Percentiles rank a stretch among this genome's conserved stretches.
Conservation (phyloP, 2,797 vertebrate species). For the Botia almorhae region DNA sequence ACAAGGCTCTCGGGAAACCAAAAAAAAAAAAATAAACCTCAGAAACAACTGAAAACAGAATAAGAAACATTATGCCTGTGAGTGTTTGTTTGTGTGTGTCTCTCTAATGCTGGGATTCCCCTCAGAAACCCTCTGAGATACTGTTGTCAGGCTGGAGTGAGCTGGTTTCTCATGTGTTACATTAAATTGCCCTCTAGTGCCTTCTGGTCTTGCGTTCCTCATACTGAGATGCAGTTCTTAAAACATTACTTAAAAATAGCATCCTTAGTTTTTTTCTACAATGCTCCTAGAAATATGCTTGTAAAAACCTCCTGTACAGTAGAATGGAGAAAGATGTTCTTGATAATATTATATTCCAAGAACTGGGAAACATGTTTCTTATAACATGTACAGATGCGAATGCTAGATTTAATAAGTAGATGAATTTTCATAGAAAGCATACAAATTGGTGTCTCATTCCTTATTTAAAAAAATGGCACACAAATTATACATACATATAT, state of each 20-base stretch:
- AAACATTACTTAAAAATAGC: not conserved
- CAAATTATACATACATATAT: too few relatives aligned
- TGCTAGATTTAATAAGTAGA: not conserved
- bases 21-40: not conserved
- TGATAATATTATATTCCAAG: not conserved
- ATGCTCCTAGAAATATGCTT: too few relatives aligned
- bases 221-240: not conserved
- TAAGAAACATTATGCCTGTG: conserved; percentile 22
- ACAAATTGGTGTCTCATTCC: not conserved
- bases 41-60: conserved; percentile 27
- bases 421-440: not conserved
- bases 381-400: too few relatives aligned
- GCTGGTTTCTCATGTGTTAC: not conserved
- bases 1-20: conserved; percentile 61
- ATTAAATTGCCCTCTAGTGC: not conserved
- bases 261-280: not conserved
- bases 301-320: not conserved
- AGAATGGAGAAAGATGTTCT: not conserved
- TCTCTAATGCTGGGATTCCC: not conserved
- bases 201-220: not conserved
- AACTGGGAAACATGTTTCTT: too few relatives aligned
- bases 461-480: too few relatives aligned
- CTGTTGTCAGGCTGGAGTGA: not conserved
- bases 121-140: conserved; percentile 3
- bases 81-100: conserved; percentile 3